Evolutionary conservation across 1,140 invertebrate genomes (phyloP).

Genomic region (Sweltsa coloradensis): DNA sequence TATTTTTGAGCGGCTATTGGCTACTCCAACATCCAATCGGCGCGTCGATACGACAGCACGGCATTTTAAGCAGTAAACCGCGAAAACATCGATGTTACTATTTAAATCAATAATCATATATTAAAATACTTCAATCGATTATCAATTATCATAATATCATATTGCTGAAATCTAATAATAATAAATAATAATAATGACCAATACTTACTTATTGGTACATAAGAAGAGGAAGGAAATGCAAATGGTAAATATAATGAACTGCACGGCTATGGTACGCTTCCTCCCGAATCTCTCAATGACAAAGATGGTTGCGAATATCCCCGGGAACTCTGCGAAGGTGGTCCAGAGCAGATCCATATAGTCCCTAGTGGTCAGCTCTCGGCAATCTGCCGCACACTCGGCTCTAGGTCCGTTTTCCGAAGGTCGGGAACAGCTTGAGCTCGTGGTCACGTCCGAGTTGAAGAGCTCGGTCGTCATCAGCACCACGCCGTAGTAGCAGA

Average conservation of each 20-base stretch:
- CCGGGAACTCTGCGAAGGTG: conserved; percentile 89
- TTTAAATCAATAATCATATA: too few relatives aligned
- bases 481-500: conserved; percentile 93
- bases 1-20: too few relatives aligned
- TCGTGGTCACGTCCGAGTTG: conserved; percentile 30
- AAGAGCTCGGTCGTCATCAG: conserved; percentile 92
- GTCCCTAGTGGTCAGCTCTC: conserved; percentile 66
- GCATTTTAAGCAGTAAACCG: too few relatives aligned
- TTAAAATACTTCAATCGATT: too few relatives aligned
- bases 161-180: too few relatives aligned
- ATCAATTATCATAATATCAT: too few relatives aligned
- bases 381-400: conserved; percentile 57
- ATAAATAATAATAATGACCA: conserved; percentile 4
- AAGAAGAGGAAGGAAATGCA: conserved; percentile 72
- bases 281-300: conserved; percentile 83
- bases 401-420: conserved; percentile 28
- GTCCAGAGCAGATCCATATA: conserved; percentile 92
- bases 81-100: too few relatives aligned
- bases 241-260: conserved; percentile 75
- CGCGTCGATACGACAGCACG: too few relatives aligned
- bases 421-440: neutral
- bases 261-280: conserved; percentile 88
- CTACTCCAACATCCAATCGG: too few relatives aligned
- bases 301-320: conserved; percentile 83
- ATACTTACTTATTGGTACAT: conserved; percentile 57